Base-by-base conservation (phyloP, 1,140 invertebrate species). In the Zaprionus africanus region DNA sequence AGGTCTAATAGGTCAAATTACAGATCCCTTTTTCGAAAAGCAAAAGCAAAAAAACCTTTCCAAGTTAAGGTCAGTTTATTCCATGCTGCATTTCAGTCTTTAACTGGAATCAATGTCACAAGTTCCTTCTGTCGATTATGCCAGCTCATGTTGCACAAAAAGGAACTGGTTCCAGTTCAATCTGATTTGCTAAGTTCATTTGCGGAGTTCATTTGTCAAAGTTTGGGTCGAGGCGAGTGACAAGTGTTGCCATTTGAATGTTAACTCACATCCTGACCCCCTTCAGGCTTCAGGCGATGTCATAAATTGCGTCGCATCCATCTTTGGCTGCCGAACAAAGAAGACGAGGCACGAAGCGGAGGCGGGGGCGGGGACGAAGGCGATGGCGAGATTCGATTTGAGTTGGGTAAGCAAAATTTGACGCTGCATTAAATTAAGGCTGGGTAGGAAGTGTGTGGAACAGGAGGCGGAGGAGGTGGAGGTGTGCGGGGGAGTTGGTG, bases 371-470 rank as follows among this genome's bases (percentile, higher is more conserved):
- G 6, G 1, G 12, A 13, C 19, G 19, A 22, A 5, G 15, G 17
- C 36, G 36, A 17, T 9, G 19, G 51, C 22, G 7, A 13, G 22
- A 28, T 22, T 49, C 22, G n/a, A 62, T 69, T 75, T 71, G 73
- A 76, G 73, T 76, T 71, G 73, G 73, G 73, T 76, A 63, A 51
- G 38, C 66, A 19, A 59, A 58, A 60, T 70, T 82, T 83, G 77
- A 78, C 84, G 67, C 84, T 88, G 77, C 80, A 80, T 82, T 87
- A 87, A 82, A 79, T 87, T 69, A 79, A 73, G 51, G 67, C 70
- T 22, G 41, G 43, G 28, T 22, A 41, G 24, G 17, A 34, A 15
- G 13, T n/a, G 24, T 41, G 56, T 19, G 63, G 28, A 22, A 19
- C 17, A 4, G 13, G 15, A 46, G 41, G 6, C n/a, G 41, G 22